These are phyloP conservation scores for Diadromus collaris DNA, from an alignment of 2,888 invertebrate genomes.

Conservation along the genomic window DNA sequence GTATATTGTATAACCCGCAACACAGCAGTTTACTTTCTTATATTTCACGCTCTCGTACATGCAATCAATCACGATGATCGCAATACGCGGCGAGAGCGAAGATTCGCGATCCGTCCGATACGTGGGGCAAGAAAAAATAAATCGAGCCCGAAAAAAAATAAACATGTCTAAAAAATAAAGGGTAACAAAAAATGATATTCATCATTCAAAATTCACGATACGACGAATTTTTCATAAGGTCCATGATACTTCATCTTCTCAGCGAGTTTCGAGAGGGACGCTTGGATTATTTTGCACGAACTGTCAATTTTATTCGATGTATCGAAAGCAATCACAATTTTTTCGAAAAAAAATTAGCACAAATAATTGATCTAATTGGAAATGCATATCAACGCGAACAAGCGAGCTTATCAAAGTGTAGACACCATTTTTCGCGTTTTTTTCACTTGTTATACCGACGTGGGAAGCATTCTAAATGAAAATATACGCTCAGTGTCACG, in stretches of 20 bases:
- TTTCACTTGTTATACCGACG: neutral
- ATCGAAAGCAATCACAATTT: neutral
- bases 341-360: no score
- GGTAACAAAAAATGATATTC: neutral
- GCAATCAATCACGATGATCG: conserved; percentile 48
- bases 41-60: conserved; percentile 13
- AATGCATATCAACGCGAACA: no score
- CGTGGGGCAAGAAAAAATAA: neutral
- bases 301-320: neutral
- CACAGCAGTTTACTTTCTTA: conserved; percentile 13
- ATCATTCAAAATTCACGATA: neutral
- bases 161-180: neutral
- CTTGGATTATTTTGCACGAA: neutral
- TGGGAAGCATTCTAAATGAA: neutral
- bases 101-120: neutral
- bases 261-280: neutral
- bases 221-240: neutral
- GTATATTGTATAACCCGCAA: conserved; percentile 1
- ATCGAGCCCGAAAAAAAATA: neutral
- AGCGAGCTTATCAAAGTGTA: no score
- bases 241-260: neutral
- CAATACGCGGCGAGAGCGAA: neutral
- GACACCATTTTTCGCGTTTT: neutral
- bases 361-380: no score
- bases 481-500: neutral